Percentiles rank a stretch among this genome's conserved stretches.
phyloP scores from a whole-genome alignment of 2,113 vertebrate species.

The Platichthys stellatus region DNA sequence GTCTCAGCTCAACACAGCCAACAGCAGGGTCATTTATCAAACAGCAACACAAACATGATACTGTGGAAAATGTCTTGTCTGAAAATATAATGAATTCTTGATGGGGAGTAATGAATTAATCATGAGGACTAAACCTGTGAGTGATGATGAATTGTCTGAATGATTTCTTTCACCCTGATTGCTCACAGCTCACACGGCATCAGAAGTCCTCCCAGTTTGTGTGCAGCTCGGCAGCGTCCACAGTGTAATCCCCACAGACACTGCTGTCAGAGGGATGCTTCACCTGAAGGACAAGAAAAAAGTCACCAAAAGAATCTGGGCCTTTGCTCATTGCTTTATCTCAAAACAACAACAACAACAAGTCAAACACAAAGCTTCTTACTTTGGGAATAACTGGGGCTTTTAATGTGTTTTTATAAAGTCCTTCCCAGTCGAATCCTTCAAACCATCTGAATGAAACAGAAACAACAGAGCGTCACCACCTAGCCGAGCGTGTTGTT shows the following conservation, averaged over 20 bases:
- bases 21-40: constrained; percentile 19
- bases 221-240: constrained; percentile 48
- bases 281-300: constrained; percentile 58
- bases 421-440: constrained; percentile 81
- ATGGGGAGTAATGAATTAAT: constrained; percentile 23
- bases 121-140: constrained; percentile 20
- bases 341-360: not conserved
- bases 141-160: not conserved
- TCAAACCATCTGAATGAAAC: constrained; percentile 80
- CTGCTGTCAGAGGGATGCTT: constrained; percentile 46
- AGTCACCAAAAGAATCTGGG: not conserved
- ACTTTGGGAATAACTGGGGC: constrained; percentile 77
- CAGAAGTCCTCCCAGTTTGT: constrained; percentile 80
- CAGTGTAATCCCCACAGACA: constrained; percentile 40
- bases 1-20: constrained; percentile 15
- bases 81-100: constrained; percentile 38
- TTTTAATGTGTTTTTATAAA: constrained; percentile 68
- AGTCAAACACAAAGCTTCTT: constrained; percentile 40
- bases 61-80: constrained; percentile 8
- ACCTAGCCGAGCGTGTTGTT: constrained; percentile 5
- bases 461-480: constrained; percentile 23
- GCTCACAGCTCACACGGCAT: constrained; percentile 31
- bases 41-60: constrained; percentile 11
- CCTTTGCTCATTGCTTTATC: not conserved
- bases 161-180: not conserved